Evolutionary conservation across 2,888 invertebrate species (phyloP).

Genomic region (Coelinius sp.): DNA sequence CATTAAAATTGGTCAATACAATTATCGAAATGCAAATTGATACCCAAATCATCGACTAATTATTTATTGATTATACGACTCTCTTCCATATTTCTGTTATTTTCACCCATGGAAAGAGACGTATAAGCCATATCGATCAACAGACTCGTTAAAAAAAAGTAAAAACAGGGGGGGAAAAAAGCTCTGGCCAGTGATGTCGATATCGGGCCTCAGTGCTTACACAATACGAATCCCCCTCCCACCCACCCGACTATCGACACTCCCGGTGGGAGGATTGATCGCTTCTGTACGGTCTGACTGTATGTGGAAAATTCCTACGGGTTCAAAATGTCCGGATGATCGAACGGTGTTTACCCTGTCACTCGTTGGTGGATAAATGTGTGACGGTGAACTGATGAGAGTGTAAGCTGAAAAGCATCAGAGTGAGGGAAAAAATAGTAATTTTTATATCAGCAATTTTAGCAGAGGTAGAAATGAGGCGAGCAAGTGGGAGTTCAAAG

Average conservation of each 20-base stretch:
- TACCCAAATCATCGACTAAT: not conserved
- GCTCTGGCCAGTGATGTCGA: slow-evolving; percentile 1
- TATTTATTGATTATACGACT: not conserved
- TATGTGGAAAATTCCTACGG: slow-evolving; percentile 37
- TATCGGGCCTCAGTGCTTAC: slow-evolving; percentile 7
- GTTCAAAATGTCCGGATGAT: slow-evolving; percentile 42
- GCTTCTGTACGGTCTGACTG: slow-evolving; percentile 27
- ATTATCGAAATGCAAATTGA: too few species aligned
- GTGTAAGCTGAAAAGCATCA: slow-evolving; percentile 17
- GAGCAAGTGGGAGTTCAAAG: too few species aligned
- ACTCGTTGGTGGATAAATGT: slow-evolving; percentile 41
- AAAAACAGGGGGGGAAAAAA: slow-evolving; percentile 10
- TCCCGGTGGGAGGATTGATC: slow-evolving; percentile 38
- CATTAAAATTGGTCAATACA: too few species aligned
- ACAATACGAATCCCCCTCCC: slow-evolving; percentile 16
- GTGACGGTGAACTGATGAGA: slow-evolving; percentile 20
- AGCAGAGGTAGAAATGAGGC: too few species aligned
- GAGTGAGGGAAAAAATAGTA: slow-evolving; percentile 14
- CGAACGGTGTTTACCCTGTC: slow-evolving; percentile 47
- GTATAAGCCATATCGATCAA: slow-evolving; percentile 3
- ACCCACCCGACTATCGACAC: slow-evolving; percentile 33
- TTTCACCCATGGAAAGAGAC: not conserved
- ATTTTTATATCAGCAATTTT: not conserved
- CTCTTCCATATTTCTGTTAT: not conserved
- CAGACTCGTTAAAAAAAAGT: slow-evolving; percentile 2